Evolutionary conservation across 2,113 vertebrate genomes (phyloP).

Genomic region (Egretta garzetta): DNA sequence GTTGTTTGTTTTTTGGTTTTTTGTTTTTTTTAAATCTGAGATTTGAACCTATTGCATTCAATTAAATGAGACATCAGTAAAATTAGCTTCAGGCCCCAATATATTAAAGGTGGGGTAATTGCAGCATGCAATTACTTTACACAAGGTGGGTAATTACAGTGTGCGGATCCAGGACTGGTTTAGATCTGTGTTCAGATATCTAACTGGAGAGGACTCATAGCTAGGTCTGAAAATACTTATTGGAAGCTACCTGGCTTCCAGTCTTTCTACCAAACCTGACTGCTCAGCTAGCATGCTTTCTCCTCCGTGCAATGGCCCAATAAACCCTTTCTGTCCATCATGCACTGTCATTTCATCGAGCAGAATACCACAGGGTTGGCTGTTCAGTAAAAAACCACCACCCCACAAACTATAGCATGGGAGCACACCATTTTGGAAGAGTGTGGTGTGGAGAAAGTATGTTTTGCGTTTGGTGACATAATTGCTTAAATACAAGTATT

Average conservation of each 20-base stretch:
- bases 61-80: not conserved
- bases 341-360: not conserved
- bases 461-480: not conserved
- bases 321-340: not conserved
- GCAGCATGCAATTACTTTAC: not conserved
- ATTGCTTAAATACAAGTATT: not conserved
- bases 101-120: not conserved
- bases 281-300: not conserved
- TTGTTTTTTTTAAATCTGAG: not conserved
- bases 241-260: not conserved
- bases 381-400: not conserved
- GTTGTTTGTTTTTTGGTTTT: not conserved
- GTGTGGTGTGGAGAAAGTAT: not conserved
- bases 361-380: not conserved
- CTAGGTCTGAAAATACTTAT: not conserved
- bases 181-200: not conserved
- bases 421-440: not conserved
- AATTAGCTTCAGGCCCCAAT: not conserved
- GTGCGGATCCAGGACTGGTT: not conserved
- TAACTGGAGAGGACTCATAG: not conserved
- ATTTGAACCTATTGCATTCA: not conserved
- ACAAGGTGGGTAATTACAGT: not conserved
- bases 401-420: not conserved
- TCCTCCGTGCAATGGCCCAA: not conserved
- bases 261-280: not conserved